Percentiles rank a stretch among this genome's conserved stretches.
Evolutionary conservation across 2,797 vertebrate species (phyloP).

Genomic region (Enteromius argenteus): DNA sequence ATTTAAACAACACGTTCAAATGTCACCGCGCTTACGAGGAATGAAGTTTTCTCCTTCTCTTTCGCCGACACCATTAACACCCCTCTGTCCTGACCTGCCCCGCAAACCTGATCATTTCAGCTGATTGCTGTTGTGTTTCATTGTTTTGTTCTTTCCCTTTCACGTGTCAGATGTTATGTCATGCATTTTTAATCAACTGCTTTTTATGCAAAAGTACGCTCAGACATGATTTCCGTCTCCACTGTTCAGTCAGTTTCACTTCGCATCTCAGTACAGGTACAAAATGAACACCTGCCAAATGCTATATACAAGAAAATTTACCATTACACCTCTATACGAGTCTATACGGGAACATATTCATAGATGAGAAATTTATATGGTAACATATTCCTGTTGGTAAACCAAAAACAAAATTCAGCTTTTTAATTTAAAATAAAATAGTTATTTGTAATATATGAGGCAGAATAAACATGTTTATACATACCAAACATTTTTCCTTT

Average conservation of each 20-base stretch:
- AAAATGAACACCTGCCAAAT: neutral
- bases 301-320: neutral
- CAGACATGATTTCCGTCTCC: constrained; percentile 8
- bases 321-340: neutral
- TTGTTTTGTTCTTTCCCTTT: constrained; percentile 9
- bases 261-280: neutral
- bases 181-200: constrained; percentile 2
- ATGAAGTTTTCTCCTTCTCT: neutral
- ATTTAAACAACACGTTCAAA: constrained; percentile 25
- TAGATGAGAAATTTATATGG: neutral
- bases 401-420: neutral
- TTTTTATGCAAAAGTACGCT: neutral
- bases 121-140: neutral
- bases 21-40: neutral
- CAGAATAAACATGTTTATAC: neutral
- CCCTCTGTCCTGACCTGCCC: constrained; percentile 1
- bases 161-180: constrained; percentile 3
- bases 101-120: neutral
- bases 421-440: neutral
- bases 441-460: neutral
- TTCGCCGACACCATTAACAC: constrained; percentile 8
- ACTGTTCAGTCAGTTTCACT: neutral
- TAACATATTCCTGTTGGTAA: neutral
- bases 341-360: neutral
- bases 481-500: neutral